Conservation (phyloP, 2,797 vertebrate genomes). For the Melanogrammus aeglefinus region DNA sequence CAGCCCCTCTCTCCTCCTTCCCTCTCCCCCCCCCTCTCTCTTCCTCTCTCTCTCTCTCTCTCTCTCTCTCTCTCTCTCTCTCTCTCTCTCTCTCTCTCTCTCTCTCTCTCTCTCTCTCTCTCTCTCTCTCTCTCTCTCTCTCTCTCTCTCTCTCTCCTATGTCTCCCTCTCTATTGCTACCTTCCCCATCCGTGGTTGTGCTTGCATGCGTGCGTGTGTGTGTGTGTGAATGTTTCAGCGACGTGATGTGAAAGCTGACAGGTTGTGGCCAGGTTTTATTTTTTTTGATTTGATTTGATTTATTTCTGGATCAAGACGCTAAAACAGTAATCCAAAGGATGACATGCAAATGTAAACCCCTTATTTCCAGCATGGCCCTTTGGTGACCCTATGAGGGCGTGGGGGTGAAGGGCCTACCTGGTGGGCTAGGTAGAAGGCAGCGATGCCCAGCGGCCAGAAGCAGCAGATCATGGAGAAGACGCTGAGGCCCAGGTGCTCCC, state of each 20-base stretch:
- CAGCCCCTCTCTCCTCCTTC: too few relatives aligned
- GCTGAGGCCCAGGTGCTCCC: slow-evolving; percentile 90
- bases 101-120: background rate
- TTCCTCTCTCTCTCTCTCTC: slow-evolving; percentile 8
- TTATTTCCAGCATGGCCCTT: too few relatives aligned
- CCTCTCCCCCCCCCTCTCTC: too few relatives aligned
- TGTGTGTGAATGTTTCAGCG: background rate
- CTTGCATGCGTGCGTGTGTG: background rate
- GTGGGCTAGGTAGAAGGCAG: slow-evolving; percentile 92
- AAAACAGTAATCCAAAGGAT: too few relatives aligned
- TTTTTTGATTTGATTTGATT: too few relatives aligned
- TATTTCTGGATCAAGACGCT: too few relatives aligned
- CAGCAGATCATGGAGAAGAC: slow-evolving; percentile 98
- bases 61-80: background rate
- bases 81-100: slow-evolving; percentile 2
- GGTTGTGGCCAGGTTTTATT: too few relatives aligned
- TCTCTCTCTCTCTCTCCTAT: background rate
- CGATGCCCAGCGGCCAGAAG: slow-evolving; percentile 94
- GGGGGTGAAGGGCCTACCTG: slow-evolving; percentile 73
- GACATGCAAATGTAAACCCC: too few relatives aligned
- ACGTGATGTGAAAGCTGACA: too few relatives aligned
- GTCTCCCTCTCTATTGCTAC: background rate
- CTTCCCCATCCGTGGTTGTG: background rate
- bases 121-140: slow-evolving; percentile 11
- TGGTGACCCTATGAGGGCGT: background rate